Conservation (phyloP, 2,888 invertebrate species). For the Toxonevra muliebris region DNA sequence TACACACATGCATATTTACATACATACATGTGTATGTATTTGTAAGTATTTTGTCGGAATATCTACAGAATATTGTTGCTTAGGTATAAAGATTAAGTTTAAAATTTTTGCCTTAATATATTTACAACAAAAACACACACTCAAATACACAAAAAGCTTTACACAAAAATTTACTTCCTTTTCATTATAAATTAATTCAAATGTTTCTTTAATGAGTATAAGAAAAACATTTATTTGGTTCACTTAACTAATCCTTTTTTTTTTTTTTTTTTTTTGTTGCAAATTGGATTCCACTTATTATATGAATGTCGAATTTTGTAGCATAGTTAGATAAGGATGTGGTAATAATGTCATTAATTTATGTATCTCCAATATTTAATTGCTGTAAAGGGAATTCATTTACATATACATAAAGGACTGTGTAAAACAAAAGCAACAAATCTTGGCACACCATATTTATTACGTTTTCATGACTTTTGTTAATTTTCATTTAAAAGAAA, state of each 20-base stretch:
- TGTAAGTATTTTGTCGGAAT: neutral
- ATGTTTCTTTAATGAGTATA: neutral
- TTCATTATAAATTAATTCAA: neutral
- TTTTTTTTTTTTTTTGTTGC: constrained; percentile 24
- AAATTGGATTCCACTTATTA: neutral
- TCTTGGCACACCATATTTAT: too few species aligned
- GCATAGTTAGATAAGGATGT: too few species aligned
- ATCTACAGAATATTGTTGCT: neutral
- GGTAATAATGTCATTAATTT: too few species aligned
- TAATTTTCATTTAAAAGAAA: too few species aligned
- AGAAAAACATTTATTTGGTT: constrained; percentile 51
- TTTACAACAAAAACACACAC: constrained; percentile 13
- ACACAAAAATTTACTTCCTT: constrained; percentile 9
- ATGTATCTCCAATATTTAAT: too few species aligned
- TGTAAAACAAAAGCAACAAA: too few species aligned
- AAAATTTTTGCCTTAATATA: neutral
- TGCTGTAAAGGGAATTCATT: too few species aligned
- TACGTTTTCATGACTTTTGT: too few species aligned
- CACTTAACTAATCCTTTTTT: constrained; percentile 55
- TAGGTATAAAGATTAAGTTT: neutral
- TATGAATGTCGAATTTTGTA: too few species aligned
- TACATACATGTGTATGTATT: constrained; percentile 1
- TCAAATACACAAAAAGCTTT: constrained; percentile 11
- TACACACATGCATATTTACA: neutral
- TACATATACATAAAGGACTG: too few species aligned